Evolutionary conservation across 2,113 vertebrate species (phyloP).

Genomic region (Channa argus): DNA sequence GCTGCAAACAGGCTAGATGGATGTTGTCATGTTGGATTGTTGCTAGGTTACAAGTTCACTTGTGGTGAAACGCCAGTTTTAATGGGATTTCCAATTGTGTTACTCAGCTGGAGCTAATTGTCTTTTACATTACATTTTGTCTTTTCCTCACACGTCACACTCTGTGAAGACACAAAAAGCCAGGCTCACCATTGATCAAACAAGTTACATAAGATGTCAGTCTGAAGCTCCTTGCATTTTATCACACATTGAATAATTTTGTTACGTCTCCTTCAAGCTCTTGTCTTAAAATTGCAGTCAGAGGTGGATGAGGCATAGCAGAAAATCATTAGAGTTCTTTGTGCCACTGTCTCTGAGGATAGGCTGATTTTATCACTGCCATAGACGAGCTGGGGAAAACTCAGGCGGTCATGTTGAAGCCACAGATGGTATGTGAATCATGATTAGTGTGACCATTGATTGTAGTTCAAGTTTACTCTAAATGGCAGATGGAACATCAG

Average conservation of each 20-base stretch:
- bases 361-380: constrained; percentile 49
- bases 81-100: background rate
- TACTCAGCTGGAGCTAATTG: background rate
- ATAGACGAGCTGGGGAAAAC: constrained; percentile 11
- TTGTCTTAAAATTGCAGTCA: constrained; percentile 21
- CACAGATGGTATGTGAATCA: constrained; percentile 50
- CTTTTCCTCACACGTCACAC: background rate
- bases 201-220: constrained; percentile 16
- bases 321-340: constrained; percentile 48
- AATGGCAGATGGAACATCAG: constrained; percentile 42
- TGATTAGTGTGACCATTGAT: constrained; percentile 52
- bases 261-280: constrained; percentile 29
- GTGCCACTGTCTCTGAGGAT: constrained; percentile 29
- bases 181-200: constrained; percentile 17
- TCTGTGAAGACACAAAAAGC: constrained; percentile 2
- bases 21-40: background rate
- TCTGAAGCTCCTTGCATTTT: constrained; percentile 11
- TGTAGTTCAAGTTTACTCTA: constrained; percentile 27
- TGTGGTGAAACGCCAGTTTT: background rate
- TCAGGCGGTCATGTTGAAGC: constrained; percentile 25
- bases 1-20: background rate
- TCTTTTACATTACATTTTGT: background rate
- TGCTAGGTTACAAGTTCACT: constrained; percentile 13
- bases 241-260: constrained; percentile 28
- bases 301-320: constrained; percentile 29